phyloP scores from a whole-genome alignment of 2,888 invertebrate genomes.

The Tethea ocularis region DNA sequence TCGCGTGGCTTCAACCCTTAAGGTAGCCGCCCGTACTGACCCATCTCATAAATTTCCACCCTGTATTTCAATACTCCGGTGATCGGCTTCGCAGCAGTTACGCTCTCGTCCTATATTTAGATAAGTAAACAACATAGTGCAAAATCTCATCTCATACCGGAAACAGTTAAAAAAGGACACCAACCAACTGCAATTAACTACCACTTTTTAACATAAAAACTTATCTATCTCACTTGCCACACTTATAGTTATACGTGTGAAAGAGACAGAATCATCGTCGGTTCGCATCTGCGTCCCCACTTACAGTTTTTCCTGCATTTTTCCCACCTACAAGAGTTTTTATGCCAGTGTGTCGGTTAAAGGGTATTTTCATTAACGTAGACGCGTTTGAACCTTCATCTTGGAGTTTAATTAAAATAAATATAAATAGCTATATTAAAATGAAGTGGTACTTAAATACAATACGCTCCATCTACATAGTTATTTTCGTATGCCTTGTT shows the following conservation, averaged over 20 bases:
- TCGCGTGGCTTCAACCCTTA: no score
- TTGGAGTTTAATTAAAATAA: neutral
- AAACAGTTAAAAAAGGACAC: constrained; percentile 38
- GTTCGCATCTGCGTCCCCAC: constrained; percentile 51
- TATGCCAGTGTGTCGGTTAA: constrained; percentile 41
- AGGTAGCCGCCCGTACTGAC: no score
- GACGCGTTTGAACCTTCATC: constrained; percentile 19
- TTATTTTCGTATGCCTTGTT: no score
- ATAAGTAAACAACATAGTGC: constrained; percentile 31
- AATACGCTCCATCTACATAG: no score
- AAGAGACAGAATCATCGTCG: constrained; percentile 35
- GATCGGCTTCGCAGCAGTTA: no score
- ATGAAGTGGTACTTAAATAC: neutral
- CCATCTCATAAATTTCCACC: no score
- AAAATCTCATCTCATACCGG: constrained; percentile 30
- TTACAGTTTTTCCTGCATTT: constrained; percentile 55
- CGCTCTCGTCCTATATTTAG: no score
- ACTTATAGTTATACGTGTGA: constrained; percentile 24
- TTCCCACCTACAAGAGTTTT: constrained; percentile 49
- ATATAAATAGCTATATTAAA: neutral
- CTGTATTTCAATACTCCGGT: no score
- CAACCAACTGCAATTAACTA: constrained; percentile 50
- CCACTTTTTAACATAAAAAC: constrained; percentile 42
- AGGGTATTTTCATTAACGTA: constrained; percentile 22
- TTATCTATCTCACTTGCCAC: constrained; percentile 22